Evolutionary conservation across 2,113 vertebrate genomes (phyloP).

Genomic region (Panthera uncia): DNA sequence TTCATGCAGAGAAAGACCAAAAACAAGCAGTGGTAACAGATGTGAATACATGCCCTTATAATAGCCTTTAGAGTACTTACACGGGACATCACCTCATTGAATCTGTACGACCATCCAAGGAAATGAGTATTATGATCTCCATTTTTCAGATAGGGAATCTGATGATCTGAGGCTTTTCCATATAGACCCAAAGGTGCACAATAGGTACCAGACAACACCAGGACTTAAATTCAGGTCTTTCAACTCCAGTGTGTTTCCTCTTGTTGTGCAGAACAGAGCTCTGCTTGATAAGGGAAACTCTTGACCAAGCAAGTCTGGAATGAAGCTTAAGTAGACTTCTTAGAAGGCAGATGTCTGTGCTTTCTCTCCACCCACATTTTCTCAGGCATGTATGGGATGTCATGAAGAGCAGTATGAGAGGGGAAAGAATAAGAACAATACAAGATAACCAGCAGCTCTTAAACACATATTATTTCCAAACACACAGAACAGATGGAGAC

Average conservation of each 20-base stretch:
- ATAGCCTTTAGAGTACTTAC: neutral
- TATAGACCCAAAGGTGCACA: neutral
- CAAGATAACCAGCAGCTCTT: neutral
- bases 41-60: neutral
- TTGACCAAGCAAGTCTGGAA: rapidly evolving
- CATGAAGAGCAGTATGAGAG: neutral
- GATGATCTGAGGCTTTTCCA: neutral
- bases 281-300: too few relatives aligned
- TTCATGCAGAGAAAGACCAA: neutral
- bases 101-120: neutral
- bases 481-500: neutral
- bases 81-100: neutral
- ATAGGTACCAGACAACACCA: neutral
- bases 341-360: neutral
- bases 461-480: neutral
- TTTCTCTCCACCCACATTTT: neutral
- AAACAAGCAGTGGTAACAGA: neutral
- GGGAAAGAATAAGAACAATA: neutral
- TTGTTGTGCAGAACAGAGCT: neutral
- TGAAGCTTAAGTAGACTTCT: neutral
- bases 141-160: neutral
- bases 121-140: neutral
- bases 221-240: neutral
- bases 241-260: neutral
- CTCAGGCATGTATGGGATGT: neutral